phyloP scores from a whole-genome alignment of 2,797 vertebrate genomes.

The Pelochelys cantorii region DNA sequence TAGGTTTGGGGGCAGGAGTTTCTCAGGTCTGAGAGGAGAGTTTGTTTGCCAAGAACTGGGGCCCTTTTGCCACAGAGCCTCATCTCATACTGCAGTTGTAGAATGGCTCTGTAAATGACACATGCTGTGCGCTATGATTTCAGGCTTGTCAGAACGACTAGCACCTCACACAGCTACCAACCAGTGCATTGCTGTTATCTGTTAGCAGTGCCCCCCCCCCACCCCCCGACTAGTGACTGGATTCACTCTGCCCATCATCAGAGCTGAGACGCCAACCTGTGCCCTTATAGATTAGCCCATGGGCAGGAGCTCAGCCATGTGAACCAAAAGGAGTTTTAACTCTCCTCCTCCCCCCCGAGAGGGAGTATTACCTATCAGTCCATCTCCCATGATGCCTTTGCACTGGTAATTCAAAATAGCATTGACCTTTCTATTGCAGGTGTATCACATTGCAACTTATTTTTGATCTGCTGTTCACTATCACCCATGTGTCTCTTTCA shows the following conservation, averaged over 20 bases:
- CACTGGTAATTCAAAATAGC: constrained; percentile 33
- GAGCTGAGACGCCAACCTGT: background rate
- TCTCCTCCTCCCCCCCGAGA: no score
- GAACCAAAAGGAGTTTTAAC: constrained; percentile 31
- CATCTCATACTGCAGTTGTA: constrained; percentile 3
- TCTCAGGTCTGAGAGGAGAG: background rate
- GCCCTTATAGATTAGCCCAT: background rate
- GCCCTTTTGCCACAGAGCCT: no score
- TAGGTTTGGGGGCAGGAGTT: background rate
- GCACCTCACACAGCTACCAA: background rate
- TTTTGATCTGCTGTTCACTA: background rate
- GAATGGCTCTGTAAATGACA: background rate
- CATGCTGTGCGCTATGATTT: constrained; percentile 29
- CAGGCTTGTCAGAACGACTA: background rate
- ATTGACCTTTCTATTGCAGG: constrained; percentile 24
- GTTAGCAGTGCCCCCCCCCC: background rate
- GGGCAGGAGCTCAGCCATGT: background rate
- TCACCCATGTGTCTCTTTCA: background rate
- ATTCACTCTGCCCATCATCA: background rate
- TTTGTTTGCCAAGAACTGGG: background rate
- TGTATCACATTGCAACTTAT: background rate
- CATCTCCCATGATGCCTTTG: background rate
- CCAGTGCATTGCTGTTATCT: constrained; percentile 17
- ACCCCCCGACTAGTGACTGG: background rate
- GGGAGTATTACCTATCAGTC: background rate